A percentile compares a stretch with the other conserved stretches of the same genome.
Conservation (phyloP, 1,140 invertebrate species). For the Dendroctonus ponderosae region DNA sequence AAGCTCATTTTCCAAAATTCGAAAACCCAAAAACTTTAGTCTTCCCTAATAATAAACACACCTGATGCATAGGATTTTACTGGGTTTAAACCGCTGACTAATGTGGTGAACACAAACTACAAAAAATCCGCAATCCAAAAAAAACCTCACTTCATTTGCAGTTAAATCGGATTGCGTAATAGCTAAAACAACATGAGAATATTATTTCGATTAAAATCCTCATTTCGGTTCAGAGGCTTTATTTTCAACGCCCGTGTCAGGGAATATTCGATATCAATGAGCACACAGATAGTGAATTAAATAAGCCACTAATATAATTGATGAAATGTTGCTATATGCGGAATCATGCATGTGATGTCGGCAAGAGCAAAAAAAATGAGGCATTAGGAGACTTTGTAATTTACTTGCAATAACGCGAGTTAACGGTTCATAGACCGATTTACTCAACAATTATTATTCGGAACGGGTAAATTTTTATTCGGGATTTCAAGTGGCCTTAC, state of each 20-base stretch:
- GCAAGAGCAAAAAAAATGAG: background rate
- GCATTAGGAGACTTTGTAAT: background rate
- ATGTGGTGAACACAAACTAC: background rate
- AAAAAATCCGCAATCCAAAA: background rate
- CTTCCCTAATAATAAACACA: no score
- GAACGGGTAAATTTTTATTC: no score
- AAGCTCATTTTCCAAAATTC: no score
- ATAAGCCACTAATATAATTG: conserved; percentile 3
- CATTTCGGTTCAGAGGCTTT: background rate
- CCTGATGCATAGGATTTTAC: no score
- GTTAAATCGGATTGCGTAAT: conserved; percentile 1
- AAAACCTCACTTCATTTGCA: conserved; percentile 8
- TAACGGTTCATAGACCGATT: background rate
- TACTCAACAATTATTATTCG: background rate
- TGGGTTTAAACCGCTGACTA: no score
- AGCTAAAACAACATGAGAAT: conserved; percentile 1
- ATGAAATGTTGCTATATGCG: background rate
- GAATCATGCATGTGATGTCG: background rate
- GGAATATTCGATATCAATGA: background rate
- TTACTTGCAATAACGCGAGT: background rate
- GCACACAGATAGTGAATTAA: background rate
- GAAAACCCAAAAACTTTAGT: no score
- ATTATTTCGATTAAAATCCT: background rate
- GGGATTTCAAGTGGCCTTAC: no score
- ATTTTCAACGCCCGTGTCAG: background rate